Evolutionary conservation across 2,113 vertebrate genomes (phyloP).

Genomic region (Anhinga anhinga): DNA sequence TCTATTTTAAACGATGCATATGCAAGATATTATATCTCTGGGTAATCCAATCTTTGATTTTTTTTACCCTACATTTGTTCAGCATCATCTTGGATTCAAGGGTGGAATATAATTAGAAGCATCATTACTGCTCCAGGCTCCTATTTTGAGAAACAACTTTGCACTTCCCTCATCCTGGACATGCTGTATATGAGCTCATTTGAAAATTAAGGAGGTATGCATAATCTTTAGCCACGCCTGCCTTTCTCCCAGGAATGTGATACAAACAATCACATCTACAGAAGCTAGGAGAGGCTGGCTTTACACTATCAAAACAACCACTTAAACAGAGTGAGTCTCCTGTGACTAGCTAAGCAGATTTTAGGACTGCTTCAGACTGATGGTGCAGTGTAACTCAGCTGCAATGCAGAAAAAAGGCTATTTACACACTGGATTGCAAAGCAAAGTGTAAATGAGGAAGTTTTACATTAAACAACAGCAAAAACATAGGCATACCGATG

Average conservation of each 20-base stretch:
- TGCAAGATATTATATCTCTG: background rate
- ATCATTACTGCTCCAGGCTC: background rate
- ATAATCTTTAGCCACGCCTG: background rate
- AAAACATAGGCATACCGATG: background rate
- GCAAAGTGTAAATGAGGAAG: background rate
- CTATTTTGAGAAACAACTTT: background rate
- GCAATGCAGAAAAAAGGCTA: background rate
- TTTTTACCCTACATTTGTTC: background rate
- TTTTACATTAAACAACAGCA: background rate
- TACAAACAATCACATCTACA: background rate
- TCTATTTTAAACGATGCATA: background rate
- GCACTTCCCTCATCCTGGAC: background rate
- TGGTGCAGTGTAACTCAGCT: background rate
- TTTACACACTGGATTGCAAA: background rate
- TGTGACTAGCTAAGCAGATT: slow-evolving; percentile 11
- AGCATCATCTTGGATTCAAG: background rate
- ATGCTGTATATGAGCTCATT: background rate
- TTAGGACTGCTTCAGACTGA: background rate
- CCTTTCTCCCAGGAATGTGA: background rate
- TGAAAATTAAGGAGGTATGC: background rate
- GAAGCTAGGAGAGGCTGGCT: background rate
- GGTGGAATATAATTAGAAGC: background rate
- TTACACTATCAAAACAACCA: background rate
- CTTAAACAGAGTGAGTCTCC: background rate
- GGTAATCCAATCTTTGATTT: background rate